A percentile compares a stretch with the other conserved stretches of the same genome.
These are phyloP conservation scores for Hypercompe scribonia DNA, from an alignment of 2,888 invertebrate genomes.

Conservation along the genomic window DNA sequence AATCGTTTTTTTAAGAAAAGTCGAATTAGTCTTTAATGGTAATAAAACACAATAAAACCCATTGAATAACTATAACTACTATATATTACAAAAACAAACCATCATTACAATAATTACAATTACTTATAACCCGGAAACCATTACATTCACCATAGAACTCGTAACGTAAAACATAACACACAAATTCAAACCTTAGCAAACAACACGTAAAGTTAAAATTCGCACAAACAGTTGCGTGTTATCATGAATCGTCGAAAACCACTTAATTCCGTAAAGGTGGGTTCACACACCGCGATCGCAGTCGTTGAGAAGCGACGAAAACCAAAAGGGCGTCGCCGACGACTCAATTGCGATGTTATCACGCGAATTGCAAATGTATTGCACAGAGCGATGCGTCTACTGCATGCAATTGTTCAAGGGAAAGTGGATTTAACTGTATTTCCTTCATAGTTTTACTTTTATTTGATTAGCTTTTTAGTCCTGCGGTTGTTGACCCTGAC, in stretches of 20 bases:
- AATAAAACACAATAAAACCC: too few relatives aligned
- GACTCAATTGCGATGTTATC: conserved; percentile 60
- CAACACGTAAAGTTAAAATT: conserved; percentile 38
- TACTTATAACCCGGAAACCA: conserved; percentile 44
- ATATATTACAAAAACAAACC: not conserved
- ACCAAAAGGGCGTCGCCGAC: conserved; percentile 47
- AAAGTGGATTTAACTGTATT: conserved; percentile 1
- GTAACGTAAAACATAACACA: not conserved
- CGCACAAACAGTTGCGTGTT: conserved; percentile 29
- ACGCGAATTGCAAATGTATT: conserved; percentile 46
- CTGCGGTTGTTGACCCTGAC: too few relatives aligned
- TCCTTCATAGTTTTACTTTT: not conserved
- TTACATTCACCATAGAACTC: conserved; percentile 22
- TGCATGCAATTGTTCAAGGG: conserved; percentile 36
- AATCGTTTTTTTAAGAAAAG: too few relatives aligned
- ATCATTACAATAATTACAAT: conserved; percentile 40
- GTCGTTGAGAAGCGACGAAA: conserved; percentile 42
- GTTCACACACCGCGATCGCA: conserved; percentile 43
- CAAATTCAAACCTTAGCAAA: conserved; percentile 23
- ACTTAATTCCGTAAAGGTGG: conserved; percentile 53
- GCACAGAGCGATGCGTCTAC: conserved; percentile 29
- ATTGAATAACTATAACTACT: not conserved
- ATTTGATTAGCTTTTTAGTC: not conserved
- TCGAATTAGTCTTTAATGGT: too few relatives aligned
- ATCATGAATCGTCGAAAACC: conserved; percentile 48